Percentiles rank a stretch among this genome's conserved stretches.
phyloP scores from a whole-genome alignment of 2,113 vertebrate species.

The Gambusia affinis region DNA sequence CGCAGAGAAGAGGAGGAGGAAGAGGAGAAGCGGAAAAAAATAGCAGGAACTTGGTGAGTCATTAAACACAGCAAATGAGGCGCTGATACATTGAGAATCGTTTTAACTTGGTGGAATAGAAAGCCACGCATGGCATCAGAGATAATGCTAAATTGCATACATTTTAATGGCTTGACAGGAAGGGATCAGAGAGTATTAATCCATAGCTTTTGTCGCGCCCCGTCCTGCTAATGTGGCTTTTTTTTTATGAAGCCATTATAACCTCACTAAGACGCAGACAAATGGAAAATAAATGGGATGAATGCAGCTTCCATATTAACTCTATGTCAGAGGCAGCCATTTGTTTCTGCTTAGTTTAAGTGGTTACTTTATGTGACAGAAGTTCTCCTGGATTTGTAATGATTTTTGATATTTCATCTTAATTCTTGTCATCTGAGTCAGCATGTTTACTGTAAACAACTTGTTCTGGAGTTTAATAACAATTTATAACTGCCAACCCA shows the following conservation, averaged over 20 bases:
- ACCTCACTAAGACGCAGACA: constrained; percentile 49
- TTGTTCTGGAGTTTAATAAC: neutral
- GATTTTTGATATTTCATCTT: neutral
- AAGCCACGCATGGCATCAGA: constrained; percentile 45
- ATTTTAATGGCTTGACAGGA: constrained; percentile 72
- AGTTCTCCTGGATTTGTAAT: neutral
- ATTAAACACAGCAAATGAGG: constrained; percentile 62
- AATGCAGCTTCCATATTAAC: constrained; percentile 43
- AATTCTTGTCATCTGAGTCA: too few species aligned
- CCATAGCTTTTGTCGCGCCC: constrained; percentile 58
- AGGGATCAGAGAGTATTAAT: constrained; percentile 70
- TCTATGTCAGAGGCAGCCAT: neutral
- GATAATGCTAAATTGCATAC: constrained; percentile 68
- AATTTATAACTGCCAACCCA: neutral
- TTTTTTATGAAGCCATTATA: constrained; percentile 60
- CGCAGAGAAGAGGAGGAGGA: constrained; percentile 10
- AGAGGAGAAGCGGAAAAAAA: neutral
- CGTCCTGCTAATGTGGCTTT: constrained; percentile 62
- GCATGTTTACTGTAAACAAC: neutral
- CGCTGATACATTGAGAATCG: constrained; percentile 57
- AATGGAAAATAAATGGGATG: constrained; percentile 57
- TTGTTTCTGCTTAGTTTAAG: constrained; percentile 1
- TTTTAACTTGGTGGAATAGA: constrained; percentile 49
- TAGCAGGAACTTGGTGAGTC: constrained; percentile 45
- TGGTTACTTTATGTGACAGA: neutral